Conservation (phyloP, 2,797 vertebrate genomes). For the Garrulus glandarius region DNA sequence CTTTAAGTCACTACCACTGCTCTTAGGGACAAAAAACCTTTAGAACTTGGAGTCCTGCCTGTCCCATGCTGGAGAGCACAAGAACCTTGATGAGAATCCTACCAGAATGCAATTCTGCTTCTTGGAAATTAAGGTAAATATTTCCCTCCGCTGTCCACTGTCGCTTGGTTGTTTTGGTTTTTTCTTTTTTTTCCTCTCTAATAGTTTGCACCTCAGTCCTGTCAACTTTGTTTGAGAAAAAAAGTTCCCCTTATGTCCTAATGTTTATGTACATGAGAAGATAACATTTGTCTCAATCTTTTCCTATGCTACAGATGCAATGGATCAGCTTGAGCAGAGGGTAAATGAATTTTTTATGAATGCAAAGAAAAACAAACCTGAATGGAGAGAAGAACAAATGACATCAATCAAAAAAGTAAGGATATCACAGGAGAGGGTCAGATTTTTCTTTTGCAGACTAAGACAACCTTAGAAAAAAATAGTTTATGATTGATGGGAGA, state of each 20-base stretch:
- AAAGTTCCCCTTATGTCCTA: background rate
- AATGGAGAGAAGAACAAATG: constrained; percentile 99
- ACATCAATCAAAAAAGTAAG: constrained; percentile 96
- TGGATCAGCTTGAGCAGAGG: constrained; percentile 97
- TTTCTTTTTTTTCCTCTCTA: background rate
- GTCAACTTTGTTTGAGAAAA: constrained; percentile 37
- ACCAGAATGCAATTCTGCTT: constrained; percentile 56
- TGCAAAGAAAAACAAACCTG: constrained; percentile 98
- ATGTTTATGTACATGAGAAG: background rate
- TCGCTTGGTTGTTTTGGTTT: background rate
- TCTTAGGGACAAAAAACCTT: constrained; percentile 67
- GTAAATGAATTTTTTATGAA: constrained; percentile 97
- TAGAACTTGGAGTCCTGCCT: constrained; percentile 67
- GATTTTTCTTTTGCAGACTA: background rate
- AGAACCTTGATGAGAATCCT: constrained; percentile 54
- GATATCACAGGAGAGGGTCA: background rate
- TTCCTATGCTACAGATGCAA: constrained; percentile 85
- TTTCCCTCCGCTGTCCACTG: constrained; percentile 27
- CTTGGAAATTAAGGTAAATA: constrained; percentile 59
- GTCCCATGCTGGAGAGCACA: constrained; percentile 56
- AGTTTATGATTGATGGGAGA: background rate
- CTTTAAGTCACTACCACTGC: constrained; percentile 59
- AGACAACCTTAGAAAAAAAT: background rate
- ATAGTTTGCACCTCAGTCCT: constrained; percentile 38
- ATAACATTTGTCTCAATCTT: constrained; percentile 46